Base-by-base conservation (phyloP, 1,140 invertebrate species). In the Melanaphis sacchari region DNA sequence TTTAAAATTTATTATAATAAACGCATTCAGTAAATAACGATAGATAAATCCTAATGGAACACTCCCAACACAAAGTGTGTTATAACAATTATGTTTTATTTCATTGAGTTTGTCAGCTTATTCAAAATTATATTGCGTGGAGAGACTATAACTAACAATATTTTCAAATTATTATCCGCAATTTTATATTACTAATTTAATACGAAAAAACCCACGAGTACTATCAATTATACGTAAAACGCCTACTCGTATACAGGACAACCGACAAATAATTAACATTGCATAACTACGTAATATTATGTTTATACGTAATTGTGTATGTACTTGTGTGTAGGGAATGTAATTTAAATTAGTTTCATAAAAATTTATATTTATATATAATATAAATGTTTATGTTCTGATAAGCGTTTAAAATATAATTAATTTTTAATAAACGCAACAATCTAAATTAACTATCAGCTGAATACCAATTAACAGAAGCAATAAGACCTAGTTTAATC, bases 111-210 rank as follows among this genome's bases (percentile, higher is more conserved):
- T 89, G 18, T 36, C 46, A 24, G 46, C 54, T 89, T 89, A 18
- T 36, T 87, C 21, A 40, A 9, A 15, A 38, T 36, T 89, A 52
- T 89, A 90, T 90, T 40, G 31, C 54, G 18, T 36, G 2, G 88
- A 40, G n/a, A 21, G 89, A 31, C n/a, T n/a, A n/a, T n/a, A 41
- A 22, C 11, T 41, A 1, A 22, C 18, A 1, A 31, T 41, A 31
- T 90, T 66, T 90, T 40, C 26, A 38, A 22, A 2, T 38, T 24
- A 15, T 26, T 15, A 26, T 9, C 54, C 21, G 18, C 54, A 7
- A 41, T 90, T 90, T 24, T 41, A 90, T 18, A 41, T 40, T 38
- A 24, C 11, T 90, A 66, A 90, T 59, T 89, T 36, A 89, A 89
- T 38, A 38, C 9, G 87, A 52, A 89, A 40, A 59, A 90, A 90